phyloP scores from a whole-genome alignment of 1,140 invertebrate genomes.

The Ectropis grisescens region DNA sequence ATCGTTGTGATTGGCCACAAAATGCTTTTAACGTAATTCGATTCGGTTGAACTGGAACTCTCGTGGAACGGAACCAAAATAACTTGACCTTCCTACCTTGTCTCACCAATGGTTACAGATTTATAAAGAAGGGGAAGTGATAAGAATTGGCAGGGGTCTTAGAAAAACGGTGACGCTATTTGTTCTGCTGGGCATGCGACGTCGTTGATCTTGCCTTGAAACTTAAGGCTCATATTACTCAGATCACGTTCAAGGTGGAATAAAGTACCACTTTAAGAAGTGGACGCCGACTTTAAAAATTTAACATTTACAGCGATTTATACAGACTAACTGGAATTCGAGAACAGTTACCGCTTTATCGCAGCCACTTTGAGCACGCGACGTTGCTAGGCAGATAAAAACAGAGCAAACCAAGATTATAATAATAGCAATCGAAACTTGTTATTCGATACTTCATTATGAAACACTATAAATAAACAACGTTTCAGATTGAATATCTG shows the following conservation, averaged over 20 bases:
- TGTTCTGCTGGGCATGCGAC: conserved; percentile 31
- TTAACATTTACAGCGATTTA: conserved; percentile 14
- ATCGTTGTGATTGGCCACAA: conserved; percentile 57
- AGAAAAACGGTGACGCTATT: conserved; percentile 24
- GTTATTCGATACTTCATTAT: conserved; percentile 22
- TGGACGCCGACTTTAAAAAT: conserved; percentile 34
- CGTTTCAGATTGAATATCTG: conserved; percentile 24
- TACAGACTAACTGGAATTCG: conserved; percentile 1
- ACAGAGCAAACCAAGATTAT: conserved; percentile 3
- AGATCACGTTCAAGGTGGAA: conserved; percentile 63
- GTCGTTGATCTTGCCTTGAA: conserved; percentile 51
- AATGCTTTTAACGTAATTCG: conserved; percentile 63
- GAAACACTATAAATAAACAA: conserved; percentile 25
- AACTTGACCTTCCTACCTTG: conserved; percentile 24
- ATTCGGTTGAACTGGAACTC: conserved; percentile 52
- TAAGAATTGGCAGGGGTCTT: conserved; percentile 26
- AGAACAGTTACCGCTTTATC: conserved; percentile 8
- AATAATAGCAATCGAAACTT: conserved; percentile 20
- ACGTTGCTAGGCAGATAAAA: conserved; percentile 1
- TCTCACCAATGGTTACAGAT: conserved; percentile 12
- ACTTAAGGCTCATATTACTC: conserved; percentile 55
- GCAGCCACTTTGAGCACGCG: conserved; percentile 5
- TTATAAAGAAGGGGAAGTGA: conserved; percentile 16
- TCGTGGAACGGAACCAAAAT: conserved; percentile 41
- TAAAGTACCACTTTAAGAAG: conserved; percentile 24